Conservation (phyloP, 2,888 invertebrate genomes). For the Lasioglossum lativentre region DNA sequence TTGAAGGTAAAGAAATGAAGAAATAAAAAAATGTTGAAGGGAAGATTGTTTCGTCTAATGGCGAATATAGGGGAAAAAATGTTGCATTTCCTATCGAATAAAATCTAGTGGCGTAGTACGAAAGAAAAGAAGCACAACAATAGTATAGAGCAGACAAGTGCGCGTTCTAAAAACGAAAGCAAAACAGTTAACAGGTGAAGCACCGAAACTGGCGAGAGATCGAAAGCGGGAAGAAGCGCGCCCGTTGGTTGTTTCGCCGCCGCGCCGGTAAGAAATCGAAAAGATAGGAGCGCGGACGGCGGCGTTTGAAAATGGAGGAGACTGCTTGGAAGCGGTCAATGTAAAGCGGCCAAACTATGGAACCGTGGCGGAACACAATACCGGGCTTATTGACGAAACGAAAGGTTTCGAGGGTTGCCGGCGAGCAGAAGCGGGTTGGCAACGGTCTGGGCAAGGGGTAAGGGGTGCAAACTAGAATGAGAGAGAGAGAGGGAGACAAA, state of each 20-base stretch:
- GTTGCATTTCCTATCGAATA: too few relatives aligned
- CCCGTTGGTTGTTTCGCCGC: too few relatives aligned
- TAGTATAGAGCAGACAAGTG: too few relatives aligned
- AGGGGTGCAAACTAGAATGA: conserved; percentile 26
- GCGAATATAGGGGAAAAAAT: too few relatives aligned
- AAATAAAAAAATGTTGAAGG: too few relatives aligned
- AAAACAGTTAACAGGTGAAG: background rate
- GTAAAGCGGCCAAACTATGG: conserved; percentile 70
- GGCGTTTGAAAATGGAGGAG: conserved; percentile 12
- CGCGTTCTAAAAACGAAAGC: too few relatives aligned
- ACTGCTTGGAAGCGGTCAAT: conserved; percentile 40
- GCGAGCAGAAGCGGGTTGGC: conserved; percentile 52
- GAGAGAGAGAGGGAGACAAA: conserved; percentile 8
- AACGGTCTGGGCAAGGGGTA: conserved; percentile 33
- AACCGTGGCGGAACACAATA: conserved; percentile 71
- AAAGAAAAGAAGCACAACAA: too few relatives aligned
- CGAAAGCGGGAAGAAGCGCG: background rate
- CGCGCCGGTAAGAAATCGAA: background rate
- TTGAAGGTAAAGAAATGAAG: too few relatives aligned
- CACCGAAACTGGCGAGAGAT: background rate
- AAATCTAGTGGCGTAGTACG: too few relatives aligned
- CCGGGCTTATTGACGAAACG: conserved; percentile 74
- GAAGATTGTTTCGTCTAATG: too few relatives aligned
- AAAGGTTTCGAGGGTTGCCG: conserved; percentile 60
- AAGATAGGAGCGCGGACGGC: background rate